Base-by-base conservation (phyloP, 2,888 invertebrate genomes). In the Brachycybe producta region DNA sequence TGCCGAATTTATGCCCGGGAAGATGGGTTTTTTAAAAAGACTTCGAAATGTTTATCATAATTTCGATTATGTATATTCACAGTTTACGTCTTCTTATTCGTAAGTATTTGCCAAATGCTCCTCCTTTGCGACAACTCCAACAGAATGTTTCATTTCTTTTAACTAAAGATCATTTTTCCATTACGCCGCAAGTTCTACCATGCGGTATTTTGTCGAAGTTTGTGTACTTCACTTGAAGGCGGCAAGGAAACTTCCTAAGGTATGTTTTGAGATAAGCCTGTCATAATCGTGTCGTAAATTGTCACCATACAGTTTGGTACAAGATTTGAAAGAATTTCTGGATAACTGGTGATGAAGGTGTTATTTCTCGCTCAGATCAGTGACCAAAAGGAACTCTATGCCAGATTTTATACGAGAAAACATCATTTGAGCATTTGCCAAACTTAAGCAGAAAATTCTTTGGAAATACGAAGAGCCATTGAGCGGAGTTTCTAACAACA, bases 101-200 rank as follows among this genome's bases (percentile, higher is more conserved):
- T 11, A 27, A 42, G 27, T 42, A 42, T 42, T 27, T 42, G n/a
- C 43, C 43, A 26, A 27, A 42, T 26, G 28, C 28, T 8, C 43
- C 43, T 3, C n/a, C 74, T 52, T 75, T 80, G 0, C 79, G 78
- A 54, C 79, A 80, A 42, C 72, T 82, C 65, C 74, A 78, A 0
- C 78, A 73, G 61, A 82, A 83, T 61, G 80, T 82, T 2, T 82
- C 82, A n/a, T n/a, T n/a, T n/a, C n/a, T n/a, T n/a, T n/a, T n/a
- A n/a, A n/a, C n/a, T n/a, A n/a, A n/a, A n/a, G n/a, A n/a, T n/a
- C n/a, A n/a, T n/a, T n/a, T n/a, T n/a, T n/a, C n/a, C n/a, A n/a
- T n/a, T n/a, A n/a, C n/a, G n/a, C n/a, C n/a, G n/a, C n/a, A n/a
- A n/a, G n/a, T n/a, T n/a, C n/a, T n/a, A n/a, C n/a, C n/a, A n/a